Percentiles rank a stretch among this genome's conserved stretches.
Conservation (phyloP, 1,140 invertebrate species). For the Capitella teleta region DNA sequence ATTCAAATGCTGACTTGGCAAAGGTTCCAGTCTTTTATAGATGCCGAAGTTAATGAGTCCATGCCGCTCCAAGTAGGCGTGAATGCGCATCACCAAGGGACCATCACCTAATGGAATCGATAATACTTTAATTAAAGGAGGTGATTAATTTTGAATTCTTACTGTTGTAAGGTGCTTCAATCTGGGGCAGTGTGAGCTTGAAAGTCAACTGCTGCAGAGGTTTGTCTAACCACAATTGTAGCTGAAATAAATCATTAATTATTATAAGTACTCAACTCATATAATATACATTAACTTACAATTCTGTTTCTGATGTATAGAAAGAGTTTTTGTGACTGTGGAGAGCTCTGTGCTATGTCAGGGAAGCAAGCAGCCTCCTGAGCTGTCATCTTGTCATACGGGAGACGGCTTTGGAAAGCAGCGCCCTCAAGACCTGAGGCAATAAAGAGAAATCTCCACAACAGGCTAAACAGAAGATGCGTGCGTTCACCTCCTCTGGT, state of each 20-base stretch:
- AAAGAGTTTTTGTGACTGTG: constrained; percentile 79
- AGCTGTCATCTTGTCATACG: constrained; percentile 88
- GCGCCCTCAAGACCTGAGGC: constrained; percentile 38
- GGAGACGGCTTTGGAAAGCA: constrained; percentile 56
- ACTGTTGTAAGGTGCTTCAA: constrained; percentile 80
- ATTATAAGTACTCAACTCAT: not conserved
- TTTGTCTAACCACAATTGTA: constrained; percentile 96
- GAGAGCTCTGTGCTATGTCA: constrained; percentile 67
- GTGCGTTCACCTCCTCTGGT: not conserved
- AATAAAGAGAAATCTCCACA: constrained; percentile 18
- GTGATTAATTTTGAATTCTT: too few species aligned
- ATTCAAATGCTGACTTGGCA: constrained; percentile 25
- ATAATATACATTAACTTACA: constrained; percentile 39
- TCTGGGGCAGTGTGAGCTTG: constrained; percentile 65
- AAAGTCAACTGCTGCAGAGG: constrained; percentile 81
- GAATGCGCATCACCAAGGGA: constrained; percentile 67
- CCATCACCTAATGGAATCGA: constrained; percentile 55
- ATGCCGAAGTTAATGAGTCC: constrained; percentile 98
- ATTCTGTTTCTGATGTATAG: constrained; percentile 84
- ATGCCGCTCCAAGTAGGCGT: constrained; percentile 87
- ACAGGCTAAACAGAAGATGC: not conserved
- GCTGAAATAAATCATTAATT: constrained; percentile 43
- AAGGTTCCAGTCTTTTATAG: constrained; percentile 68
- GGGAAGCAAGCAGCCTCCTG: constrained; percentile 87
- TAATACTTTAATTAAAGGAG: too few species aligned